Percentiles rank a stretch among this genome's conserved stretches.
These are phyloP conservation scores for Drosophila multiciliata DNA, from an alignment of 2,888 invertebrate species.

Conservation along the genomic window DNA sequence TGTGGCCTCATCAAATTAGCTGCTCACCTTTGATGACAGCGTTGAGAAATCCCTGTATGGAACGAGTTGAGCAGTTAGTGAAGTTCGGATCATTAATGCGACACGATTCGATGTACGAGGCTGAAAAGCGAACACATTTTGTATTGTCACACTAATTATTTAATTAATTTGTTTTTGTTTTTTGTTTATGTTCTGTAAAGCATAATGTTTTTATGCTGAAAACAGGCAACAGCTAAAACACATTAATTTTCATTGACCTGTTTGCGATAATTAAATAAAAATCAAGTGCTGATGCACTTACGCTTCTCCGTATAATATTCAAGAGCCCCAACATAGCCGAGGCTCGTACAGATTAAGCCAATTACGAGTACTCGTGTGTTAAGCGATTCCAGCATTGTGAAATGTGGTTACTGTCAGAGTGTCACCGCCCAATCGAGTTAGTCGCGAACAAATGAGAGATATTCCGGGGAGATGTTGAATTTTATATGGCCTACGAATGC, in stretches of 20 bases:
- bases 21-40: conserved; percentile 85
- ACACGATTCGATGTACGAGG: conserved; percentile 88
- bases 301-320: conserved; percentile 68
- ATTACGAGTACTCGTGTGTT: conserved; percentile 41
- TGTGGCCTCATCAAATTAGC: conserved; percentile 13
- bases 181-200: background rate
- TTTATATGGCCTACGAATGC: conserved; percentile 54
- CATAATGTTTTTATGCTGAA: conserved; percentile 28
- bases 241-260: conserved; percentile 19
- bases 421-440: conserved; percentile 56
- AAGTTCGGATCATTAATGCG: conserved; percentile 88
- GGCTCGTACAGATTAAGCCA: conserved; percentile 29
- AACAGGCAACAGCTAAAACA: conserved; percentile 4
- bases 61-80: conserved; percentile 88
- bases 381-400: conserved; percentile 31
- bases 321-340: conserved; percentile 37
- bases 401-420: conserved; percentile 34
- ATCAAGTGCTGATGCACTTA: conserved; percentile 50
- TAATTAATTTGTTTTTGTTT: conserved; percentile 1
- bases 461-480: conserved; percentile 38
- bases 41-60: conserved; percentile 86
- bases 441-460: conserved; percentile 58
- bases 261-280: conserved; percentile 28
- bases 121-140: conserved; percentile 85
- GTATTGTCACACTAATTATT: background rate